Conservation (phyloP, 2,113 vertebrate species). For the Dicrurus megarhynchus region DNA sequence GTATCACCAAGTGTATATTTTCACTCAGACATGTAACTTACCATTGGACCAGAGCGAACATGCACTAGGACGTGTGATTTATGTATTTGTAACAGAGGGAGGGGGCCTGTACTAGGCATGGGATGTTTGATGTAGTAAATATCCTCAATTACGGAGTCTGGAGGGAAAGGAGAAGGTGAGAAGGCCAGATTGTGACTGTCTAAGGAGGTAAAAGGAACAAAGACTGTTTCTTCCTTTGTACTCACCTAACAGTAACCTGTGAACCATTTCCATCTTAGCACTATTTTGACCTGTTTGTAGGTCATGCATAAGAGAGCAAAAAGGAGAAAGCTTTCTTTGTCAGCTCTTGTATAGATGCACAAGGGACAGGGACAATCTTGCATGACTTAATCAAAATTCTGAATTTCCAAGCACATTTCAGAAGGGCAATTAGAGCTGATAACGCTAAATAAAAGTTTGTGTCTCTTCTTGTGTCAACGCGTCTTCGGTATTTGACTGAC, state of each 20-base stretch:
- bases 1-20: slow-evolving; percentile 35
- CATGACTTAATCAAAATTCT: neutral
- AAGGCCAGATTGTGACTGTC: neutral
- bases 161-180: neutral
- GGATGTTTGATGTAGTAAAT: slow-evolving; percentile 23
- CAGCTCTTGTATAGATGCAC: neutral
- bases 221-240: slow-evolving; percentile 15
- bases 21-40: slow-evolving; percentile 37
- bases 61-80: neutral
- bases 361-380: neutral
- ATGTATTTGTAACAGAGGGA: neutral
- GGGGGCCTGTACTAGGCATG: neutral
- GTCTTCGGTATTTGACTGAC: neutral
- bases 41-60: slow-evolving; percentile 25
- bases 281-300: neutral
- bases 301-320: neutral
- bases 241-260: slow-evolving; percentile 10
- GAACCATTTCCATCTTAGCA: neutral
- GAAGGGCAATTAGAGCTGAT: neutral
- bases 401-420: neutral
- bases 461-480: neutral
- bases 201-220: slow-evolving; percentile 19
- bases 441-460: neutral
- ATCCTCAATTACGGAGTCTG: neutral
- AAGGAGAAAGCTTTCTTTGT: neutral